These are phyloP conservation scores for Notiomystis cincta DNA, from an alignment of 2,113 vertebrate species.

Conservation along the genomic window DNA sequence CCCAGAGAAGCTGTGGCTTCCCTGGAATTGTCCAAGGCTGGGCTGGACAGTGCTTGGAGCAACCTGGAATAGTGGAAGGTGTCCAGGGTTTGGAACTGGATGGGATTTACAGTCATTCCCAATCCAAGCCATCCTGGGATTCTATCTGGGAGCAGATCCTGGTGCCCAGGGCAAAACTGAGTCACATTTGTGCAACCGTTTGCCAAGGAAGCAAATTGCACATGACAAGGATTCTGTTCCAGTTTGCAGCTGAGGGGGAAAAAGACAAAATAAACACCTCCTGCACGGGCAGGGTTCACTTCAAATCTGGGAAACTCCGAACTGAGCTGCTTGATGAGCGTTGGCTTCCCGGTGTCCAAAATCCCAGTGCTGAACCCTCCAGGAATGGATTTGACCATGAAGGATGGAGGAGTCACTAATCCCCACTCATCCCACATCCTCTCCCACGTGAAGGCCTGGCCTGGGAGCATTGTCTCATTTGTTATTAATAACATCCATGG, in stretches of 20 bases:
- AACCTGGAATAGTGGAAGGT: neutral
- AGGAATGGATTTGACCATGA: neutral
- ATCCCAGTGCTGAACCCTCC: neutral
- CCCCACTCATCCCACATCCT: neutral
- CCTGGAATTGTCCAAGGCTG: neutral
- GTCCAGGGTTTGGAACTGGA: neutral
- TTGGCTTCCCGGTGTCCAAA: neutral
- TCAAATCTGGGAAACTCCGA: neutral
- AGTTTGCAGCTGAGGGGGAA: neutral
- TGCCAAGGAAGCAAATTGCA: neutral
- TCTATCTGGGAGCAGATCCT: neutral
- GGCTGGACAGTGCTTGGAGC: neutral
- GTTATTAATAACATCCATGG: constrained; percentile 54
- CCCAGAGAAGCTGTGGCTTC: neutral
- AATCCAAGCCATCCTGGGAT: neutral
- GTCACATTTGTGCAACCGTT: neutral
- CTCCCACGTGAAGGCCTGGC: neutral
- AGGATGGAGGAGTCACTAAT: neutral
- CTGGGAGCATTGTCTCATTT: constrained; percentile 17
- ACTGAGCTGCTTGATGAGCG: neutral
- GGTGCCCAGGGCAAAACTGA: neutral
- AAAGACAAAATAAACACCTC: neutral
- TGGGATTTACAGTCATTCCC: neutral
- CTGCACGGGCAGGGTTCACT: neutral
- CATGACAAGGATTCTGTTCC: neutral